Conservation (phyloP, 1,140 invertebrate species). For the Popillia japonica region DNA sequence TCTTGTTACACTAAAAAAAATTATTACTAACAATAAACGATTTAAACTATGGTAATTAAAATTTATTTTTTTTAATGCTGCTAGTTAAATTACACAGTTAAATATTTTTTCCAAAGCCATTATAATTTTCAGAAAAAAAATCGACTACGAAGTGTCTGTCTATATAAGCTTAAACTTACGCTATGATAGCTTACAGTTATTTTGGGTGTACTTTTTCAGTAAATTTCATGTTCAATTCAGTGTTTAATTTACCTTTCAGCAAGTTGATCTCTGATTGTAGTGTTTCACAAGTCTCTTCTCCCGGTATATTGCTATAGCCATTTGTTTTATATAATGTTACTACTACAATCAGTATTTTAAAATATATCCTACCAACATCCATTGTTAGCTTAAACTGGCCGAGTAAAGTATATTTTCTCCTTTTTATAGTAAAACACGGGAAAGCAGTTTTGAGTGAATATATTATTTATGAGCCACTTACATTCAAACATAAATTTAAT, state of each 20-base stretch:
- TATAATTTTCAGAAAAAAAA: neutral
- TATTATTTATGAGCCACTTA: neutral
- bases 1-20: too few species aligned
- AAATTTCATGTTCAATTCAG: neutral
- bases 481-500: too few species aligned
- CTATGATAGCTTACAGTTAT: too few species aligned
- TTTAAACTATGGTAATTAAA: too few species aligned
- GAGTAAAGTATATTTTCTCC: neutral
- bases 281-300: slow-evolving; percentile 77
- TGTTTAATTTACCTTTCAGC: slow-evolving; percentile 70
- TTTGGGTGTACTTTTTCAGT: too few species aligned
- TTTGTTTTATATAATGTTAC: slow-evolving; percentile 1
- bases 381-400: slow-evolving; percentile 13
- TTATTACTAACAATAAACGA: too few species aligned
- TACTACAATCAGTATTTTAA: slow-evolving; percentile 9
- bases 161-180: too few species aligned
- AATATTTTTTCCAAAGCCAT: too few species aligned
- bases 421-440: slow-evolving; percentile 25
- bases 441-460: slow-evolving; percentile 39
- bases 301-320: slow-evolving; percentile 34
- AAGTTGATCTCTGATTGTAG: slow-evolving; percentile 81
- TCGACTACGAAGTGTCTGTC: too few species aligned
- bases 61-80: too few species aligned
- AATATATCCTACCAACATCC: slow-evolving; percentile 9
- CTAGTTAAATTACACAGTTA: too few species aligned